Base-by-base conservation (phyloP, 2,113 vertebrate genomes). In the Xiphophorus couchianus region DNA sequence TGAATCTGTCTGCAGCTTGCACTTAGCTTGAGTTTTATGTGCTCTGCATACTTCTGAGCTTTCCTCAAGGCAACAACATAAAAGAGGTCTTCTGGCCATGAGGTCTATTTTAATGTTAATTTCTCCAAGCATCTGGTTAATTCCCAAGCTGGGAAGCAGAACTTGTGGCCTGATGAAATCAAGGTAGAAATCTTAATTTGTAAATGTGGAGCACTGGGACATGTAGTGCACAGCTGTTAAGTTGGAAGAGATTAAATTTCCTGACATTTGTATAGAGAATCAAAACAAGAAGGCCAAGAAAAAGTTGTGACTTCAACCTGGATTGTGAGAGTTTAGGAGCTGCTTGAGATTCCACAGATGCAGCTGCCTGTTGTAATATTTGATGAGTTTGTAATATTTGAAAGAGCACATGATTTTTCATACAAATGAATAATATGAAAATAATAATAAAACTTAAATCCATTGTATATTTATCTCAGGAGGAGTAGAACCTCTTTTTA, bases 101-200 rank as follows among this genome's bases (percentile, higher is more conserved):
- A 66, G 58, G 58, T 31, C 63, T n/a, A 64, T 60, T 51, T 69
- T 69, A 13, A 66, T 76, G 68, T 73, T 58, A n/a, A n/a, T 58
- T 58, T 58, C 25, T 76, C 65, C 19, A 75, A 77, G 63, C 48
- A 66, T 80, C 80, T 72, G 80, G 76, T 77, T 81, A 12, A 65
- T 80, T 81, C 80, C 60, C 61, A 69, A 70, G 74, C 76, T 54
- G 78, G 73, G 73, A 84, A 88, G 77, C 75, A 60, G 22, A 80
- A 76, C 77, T 76, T 77, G 63, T 78, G 69, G 67, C 83, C 61
- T 74, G 54, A 71, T 68, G 65, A 77, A 83, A 72, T 69, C 67
- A 71, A 78, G 69, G 60, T 81, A 66, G 67, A 66, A 61, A 74
- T 80, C 44, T 69, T 33, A 22, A 58, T 58, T 68, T n/a, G 61